Evolutionary conservation across 2,797 vertebrate species (phyloP).

Genomic region (Manis crassicaudata): DNA sequence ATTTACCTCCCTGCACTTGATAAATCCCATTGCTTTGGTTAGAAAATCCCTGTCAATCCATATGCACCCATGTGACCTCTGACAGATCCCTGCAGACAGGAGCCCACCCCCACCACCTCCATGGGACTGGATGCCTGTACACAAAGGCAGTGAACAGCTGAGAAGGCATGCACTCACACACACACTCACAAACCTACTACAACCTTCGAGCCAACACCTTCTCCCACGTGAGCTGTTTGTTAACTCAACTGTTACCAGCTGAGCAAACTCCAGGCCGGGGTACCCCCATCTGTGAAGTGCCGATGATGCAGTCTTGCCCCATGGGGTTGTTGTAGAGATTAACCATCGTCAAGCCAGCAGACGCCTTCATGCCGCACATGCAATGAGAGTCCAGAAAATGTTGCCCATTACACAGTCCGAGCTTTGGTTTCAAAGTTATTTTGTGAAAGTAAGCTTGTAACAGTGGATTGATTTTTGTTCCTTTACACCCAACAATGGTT

Average conservation of each 20-base stretch:
- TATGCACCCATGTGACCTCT: neutral
- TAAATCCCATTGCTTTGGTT: neutral
- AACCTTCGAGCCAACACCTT: no score
- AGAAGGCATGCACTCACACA: neutral
- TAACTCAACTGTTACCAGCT: neutral
- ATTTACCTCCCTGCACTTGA: neutral
- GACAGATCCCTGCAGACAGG: neutral
- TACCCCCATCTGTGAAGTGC: neutral
- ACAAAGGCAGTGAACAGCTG: neutral
- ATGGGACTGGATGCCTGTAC: neutral
- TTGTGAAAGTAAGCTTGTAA: neutral
- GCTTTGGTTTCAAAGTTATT: neutral
- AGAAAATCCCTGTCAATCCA: neutral
- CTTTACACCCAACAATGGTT: neutral
- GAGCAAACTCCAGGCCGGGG: no score
- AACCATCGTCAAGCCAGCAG: accelerated
- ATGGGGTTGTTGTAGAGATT: no score
- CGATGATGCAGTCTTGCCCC: no score
- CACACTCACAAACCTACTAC: neutral
- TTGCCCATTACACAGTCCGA: neutral
- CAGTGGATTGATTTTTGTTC: neutral
- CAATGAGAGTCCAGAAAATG: neutral
- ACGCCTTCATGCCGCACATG: no score
- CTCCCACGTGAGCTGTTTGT: neutral
- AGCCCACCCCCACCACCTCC: neutral